A percentile compares a stretch with the other conserved stretches of the same genome.
Conservation (phyloP, 2,797 vertebrate species). For the Mus caroli region DNA sequence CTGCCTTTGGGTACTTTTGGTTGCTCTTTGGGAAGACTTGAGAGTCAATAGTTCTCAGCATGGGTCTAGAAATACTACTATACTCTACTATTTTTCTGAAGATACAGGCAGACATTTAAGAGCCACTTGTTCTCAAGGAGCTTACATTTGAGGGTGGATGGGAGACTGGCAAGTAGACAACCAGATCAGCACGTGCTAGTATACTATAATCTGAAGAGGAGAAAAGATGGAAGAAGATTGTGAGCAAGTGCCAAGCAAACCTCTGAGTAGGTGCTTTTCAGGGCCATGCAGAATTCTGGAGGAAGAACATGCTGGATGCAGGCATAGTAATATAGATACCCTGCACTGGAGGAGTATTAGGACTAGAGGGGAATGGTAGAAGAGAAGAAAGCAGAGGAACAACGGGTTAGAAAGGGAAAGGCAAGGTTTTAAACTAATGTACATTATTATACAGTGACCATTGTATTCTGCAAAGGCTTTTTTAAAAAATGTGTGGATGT, state of each 20-base stretch:
- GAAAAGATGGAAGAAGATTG: not conserved
- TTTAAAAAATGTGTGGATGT: not conserved
- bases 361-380: not conserved
- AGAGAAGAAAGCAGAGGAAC: not conserved
- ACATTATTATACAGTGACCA: not conserved
- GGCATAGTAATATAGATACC: rapidly evolving
- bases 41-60: not conserved
- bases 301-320: not conserved
- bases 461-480: not conserved
- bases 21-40: not conserved
- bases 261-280: not conserved
- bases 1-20: not conserved
- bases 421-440: not conserved
- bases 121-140: not conserved
- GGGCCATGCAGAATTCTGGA: not conserved
- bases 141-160: not conserved
- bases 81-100: not conserved
- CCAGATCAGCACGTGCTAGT: not conserved
- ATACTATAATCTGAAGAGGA: rapidly evolving
- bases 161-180: not conserved
- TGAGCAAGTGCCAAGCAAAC: not conserved
- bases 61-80: not conserved
- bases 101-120: not conserved
- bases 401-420: not conserved
- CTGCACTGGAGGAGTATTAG: not conserved